phyloP scores from a whole-genome alignment of 2,797 vertebrate genomes.

The Sebastes wilsoni region DNA sequence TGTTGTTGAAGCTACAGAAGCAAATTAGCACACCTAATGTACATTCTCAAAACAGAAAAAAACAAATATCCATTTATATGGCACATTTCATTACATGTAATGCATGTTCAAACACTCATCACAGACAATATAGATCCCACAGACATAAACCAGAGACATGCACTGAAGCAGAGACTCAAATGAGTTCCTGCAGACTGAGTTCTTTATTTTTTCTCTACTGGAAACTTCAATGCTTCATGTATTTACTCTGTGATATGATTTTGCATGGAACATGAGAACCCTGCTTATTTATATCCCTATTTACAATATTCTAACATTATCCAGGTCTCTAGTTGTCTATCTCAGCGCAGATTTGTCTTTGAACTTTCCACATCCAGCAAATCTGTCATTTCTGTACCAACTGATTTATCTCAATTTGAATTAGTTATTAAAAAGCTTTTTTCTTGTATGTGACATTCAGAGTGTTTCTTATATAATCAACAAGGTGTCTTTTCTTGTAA shows the following conservation, averaged over 20 bases:
- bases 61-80: background rate
- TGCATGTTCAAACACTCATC: background rate
- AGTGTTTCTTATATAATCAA: too few species aligned
- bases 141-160: background rate
- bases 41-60: background rate
- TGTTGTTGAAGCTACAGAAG: background rate
- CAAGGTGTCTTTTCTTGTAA: background rate
- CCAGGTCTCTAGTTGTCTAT: fast-evolving
- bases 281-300: too few species aligned
- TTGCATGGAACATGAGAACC: too few species aligned
- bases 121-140: background rate
- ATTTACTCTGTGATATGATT: too few species aligned
- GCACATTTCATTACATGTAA: background rate
- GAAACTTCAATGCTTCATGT: too few species aligned
- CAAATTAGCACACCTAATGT: background rate
- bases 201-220: background rate
- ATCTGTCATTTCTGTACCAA: background rate
- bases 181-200: too few species aligned
- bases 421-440: too few species aligned
- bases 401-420: background rate
- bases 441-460: too few species aligned
- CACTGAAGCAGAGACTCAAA: too few species aligned
- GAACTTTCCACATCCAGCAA: background rate
- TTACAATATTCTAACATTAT: too few species aligned
- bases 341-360: background rate